These are phyloP conservation scores for Semibalanus balanoides DNA, from an alignment of 1,140 invertebrate species.

Conservation along the genomic window DNA sequence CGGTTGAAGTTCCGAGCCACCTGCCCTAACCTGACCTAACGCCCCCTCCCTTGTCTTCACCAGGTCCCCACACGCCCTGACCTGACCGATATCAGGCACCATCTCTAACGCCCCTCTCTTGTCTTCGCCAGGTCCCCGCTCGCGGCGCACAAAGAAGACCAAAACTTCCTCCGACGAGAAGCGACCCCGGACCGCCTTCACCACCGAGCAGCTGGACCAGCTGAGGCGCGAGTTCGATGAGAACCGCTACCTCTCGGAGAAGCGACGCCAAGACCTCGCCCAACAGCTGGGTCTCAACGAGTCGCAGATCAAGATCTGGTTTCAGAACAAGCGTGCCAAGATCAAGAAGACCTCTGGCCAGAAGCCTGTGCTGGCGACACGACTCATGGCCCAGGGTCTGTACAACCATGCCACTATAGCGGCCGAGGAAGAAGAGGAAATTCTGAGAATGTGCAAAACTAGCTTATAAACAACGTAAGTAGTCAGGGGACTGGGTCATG, in stretches of 20 bases:
- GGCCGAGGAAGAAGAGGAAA: conserved; percentile 26
- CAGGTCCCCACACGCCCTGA: no score
- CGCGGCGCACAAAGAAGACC: conserved; percentile 54
- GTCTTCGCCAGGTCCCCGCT: conserved; percentile 65
- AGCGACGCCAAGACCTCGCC: conserved; percentile 40
- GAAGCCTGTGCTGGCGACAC: conserved; percentile 37
- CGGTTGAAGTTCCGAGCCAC: no score
- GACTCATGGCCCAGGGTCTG: conserved; percentile 45
- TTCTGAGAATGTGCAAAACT: neutral
- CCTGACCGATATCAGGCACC: no score
- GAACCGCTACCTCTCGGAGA: conserved; percentile 39
- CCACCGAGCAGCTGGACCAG: conserved; percentile 27
- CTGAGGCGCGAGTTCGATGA: conserved; percentile 30
- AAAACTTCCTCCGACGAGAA: conserved; percentile 25
- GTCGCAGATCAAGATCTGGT: conserved; percentile 51
- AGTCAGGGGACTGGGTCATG: neutral
- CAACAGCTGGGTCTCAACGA: conserved; percentile 42
- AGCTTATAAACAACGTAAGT: neutral
- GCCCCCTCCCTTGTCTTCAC: no score
- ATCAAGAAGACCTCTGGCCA: conserved; percentile 43
- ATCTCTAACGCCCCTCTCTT: neutral
- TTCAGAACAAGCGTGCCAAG: conserved; percentile 52
- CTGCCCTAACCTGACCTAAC: no score
- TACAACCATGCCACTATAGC: conserved; percentile 42
- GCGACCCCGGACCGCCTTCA: conserved; percentile 30